Percentiles rank a stretch among this genome's conserved stretches.
phyloP scores from a whole-genome alignment of 2,113 vertebrate species.

The Sapayoa aenigma region DNA sequence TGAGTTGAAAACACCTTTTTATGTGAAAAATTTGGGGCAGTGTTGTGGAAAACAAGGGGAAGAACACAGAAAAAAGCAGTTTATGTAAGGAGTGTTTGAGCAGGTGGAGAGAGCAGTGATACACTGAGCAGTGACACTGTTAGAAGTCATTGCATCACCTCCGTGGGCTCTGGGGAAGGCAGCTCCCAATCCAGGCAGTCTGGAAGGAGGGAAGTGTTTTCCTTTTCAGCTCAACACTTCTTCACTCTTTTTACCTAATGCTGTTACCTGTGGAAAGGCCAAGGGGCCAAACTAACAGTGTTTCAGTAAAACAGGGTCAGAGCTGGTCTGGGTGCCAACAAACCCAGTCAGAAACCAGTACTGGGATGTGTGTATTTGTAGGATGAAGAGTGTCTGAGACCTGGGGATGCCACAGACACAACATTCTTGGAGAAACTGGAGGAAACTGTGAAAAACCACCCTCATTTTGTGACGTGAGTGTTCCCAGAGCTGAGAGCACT shows the following conservation, averaged over 20 bases:
- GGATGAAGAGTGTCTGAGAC: constrained; percentile 96
- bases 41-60: neutral
- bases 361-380: constrained; percentile 18
- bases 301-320: neutral
- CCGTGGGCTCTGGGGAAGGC: neutral
- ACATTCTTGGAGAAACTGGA: constrained; percentile 97
- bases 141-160: neutral
- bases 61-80: neutral
- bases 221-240: neutral
- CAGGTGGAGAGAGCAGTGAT: neutral
- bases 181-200: neutral
- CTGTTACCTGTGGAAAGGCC: neutral
- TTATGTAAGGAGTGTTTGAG: neutral
- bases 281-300: neutral
- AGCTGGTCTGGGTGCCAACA: neutral
- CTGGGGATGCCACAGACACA: constrained; percentile 91
- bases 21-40: neutral
- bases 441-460: constrained; percentile 87
- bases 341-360: neutral
- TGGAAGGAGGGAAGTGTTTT: neutral
- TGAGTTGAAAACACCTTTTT: constrained; percentile 66
- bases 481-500: neutral
- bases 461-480: constrained; percentile 95
- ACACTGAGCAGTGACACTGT: neutral
- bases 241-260: neutral